Conservation (phyloP, 1,140 invertebrate species). For the Samia ricini region DNA sequence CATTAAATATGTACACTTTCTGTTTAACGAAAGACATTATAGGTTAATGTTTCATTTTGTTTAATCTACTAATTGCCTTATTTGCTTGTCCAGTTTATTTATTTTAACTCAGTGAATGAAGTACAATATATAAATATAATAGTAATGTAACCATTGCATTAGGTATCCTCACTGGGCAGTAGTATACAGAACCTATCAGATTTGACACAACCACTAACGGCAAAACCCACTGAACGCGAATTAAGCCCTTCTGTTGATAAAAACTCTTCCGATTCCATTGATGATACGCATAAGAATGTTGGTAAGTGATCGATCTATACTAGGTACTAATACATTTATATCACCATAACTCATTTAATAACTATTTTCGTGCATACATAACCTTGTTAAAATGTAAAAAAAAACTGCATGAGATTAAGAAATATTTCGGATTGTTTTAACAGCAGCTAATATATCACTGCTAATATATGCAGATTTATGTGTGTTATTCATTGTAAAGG, state of each 20-base stretch:
- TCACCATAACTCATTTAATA: too few relatives aligned
- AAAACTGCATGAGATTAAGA: too few relatives aligned
- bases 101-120: neutral
- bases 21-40: neutral
- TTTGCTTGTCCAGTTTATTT: neutral
- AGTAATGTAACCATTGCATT: neutral
- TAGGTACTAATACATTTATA: neutral
- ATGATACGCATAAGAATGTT: conserved; percentile 71
- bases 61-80: neutral
- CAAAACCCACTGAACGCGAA: conserved; percentile 55
- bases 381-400: too few relatives aligned
- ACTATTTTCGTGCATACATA: too few relatives aligned
- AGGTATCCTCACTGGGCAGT: conserved; percentile 73
- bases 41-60: neutral
- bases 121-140: neutral
- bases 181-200: conserved; percentile 74
- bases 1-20: neutral
- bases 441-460: too few relatives aligned
- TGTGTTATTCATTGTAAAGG: too few relatives aligned
- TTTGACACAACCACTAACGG: conserved; percentile 61
- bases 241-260: conserved; percentile 42
- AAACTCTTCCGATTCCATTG: conserved; percentile 59
- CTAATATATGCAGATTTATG: too few relatives aligned
- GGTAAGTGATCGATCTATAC: conserved; percentile 33
- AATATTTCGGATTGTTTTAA: too few relatives aligned